A percentile compares a stretch with the other conserved stretches of the same genome.
phyloP scores from a whole-genome alignment of 2,797 vertebrate genomes.

The Gymnoscopelus microlampas region DNA sequence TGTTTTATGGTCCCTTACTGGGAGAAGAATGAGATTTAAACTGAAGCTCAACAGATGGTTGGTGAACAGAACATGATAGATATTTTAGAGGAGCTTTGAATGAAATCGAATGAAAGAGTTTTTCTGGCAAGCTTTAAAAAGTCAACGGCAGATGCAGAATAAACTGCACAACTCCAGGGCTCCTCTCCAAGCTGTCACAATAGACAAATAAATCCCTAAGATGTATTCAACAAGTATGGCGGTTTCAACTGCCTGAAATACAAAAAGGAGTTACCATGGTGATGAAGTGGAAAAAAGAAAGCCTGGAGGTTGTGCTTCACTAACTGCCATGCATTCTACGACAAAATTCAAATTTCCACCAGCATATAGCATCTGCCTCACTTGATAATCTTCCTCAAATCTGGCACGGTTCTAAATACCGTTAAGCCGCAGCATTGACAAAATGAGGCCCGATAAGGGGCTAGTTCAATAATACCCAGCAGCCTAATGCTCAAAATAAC shows the following conservation, averaged over 20 bases:
- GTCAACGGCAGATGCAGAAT: slow-evolving; percentile 35
- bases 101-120: slow-evolving; percentile 42
- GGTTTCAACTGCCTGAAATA: slow-evolving; percentile 35
- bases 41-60: slow-evolving; percentile 48
- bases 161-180: slow-evolving; percentile 21
- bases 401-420: slow-evolving; percentile 13
- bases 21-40: slow-evolving; percentile 14
- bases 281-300: slow-evolving; percentile 19
- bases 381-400: slow-evolving; percentile 32
- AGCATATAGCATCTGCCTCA: slow-evolving; percentile 26
- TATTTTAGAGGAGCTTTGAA: slow-evolving; percentile 34
- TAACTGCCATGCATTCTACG: slow-evolving; percentile 1
- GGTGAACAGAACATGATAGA: slow-evolving; percentile 1
- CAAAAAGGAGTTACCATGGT: slow-evolving; percentile 49
- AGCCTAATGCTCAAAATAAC: slow-evolving; percentile 26
- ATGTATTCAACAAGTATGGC: slow-evolving; percentile 34
- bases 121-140: slow-evolving; percentile 26
- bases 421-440: slow-evolving; percentile 37
- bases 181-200: slow-evolving; percentile 31
- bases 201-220: slow-evolving; percentile 12
- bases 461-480: slow-evolving; percentile 6
- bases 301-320: slow-evolving; percentile 30
- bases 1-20: slow-evolving; percentile 3
- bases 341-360: slow-evolving; percentile 27
- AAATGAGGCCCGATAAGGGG: slow-evolving; percentile 56